Base-by-base conservation (phyloP, 2,797 vertebrate genomes). In the Acrossocheilus fasciatus region DNA sequence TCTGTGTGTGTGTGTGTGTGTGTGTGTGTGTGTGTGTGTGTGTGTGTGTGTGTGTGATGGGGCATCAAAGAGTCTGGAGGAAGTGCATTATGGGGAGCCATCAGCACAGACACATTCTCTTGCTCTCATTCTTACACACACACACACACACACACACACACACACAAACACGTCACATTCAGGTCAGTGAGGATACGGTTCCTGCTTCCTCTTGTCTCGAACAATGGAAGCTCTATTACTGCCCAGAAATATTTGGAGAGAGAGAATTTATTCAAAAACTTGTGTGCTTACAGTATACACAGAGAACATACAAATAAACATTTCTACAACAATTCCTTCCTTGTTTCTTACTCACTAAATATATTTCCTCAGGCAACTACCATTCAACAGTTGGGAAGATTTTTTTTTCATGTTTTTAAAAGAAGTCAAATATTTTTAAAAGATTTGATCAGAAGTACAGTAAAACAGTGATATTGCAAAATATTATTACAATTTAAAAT, bases 151-250 rank as follows among this genome's bases (percentile, higher is more conserved):
- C 87, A 82, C 87, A 66, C 84, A 77, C 81, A 89, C 87, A 83
- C 88, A 93, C 89, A 90, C 91, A 86, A 43, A 88, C 87, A 90
- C 90, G 14, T 75, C 69, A 85, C 64, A 92, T 92, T 90, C 57
- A 91, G 93, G 92, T 93, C 94, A 94, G 89, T 91, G 87, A 91
- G 93, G 92, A 92, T 94, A 92, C 90, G 91, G 93, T 94, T 94
- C 93, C 92, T 93, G 94, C 94, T 93, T 94, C 93, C 92, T 93
- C 91, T 90, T 91, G 90, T 90, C 93, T 94, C 89, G 92, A 94
- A 96, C 95, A 96, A 96, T 95, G 92, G 93, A 89, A 92, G 93
- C 95, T 95, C 92, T 95, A 95, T 96, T 95, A 95, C 93, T 93
- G 92, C 85, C 92, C 93, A 91, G 90, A 94, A 93, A 93, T 93